Evolutionary conservation across 2,797 vertebrate genomes (phyloP).

Genomic region (Diceros bicornis): DNA sequence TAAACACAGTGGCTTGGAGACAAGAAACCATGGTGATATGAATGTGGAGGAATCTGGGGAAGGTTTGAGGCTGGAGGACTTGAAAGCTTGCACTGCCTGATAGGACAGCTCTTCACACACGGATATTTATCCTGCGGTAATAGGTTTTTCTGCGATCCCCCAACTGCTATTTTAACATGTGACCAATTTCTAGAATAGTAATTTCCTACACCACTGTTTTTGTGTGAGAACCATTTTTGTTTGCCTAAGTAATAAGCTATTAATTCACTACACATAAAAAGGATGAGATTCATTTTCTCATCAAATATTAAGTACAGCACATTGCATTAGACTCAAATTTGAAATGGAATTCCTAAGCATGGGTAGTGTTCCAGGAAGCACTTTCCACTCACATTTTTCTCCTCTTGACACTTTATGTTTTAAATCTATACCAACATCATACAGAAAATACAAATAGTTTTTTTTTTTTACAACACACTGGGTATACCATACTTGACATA

Average conservation of each 20-base stretch:
- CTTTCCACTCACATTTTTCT: conserved; percentile 3
- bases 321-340: conserved; percentile 31
- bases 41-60: rapidly evolving
- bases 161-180: not conserved
- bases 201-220: conserved; percentile 30
- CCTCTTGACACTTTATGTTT: not conserved
- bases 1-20: not conserved
- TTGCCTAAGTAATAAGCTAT: conserved; percentile 72
- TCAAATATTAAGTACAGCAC: conserved; percentile 65
- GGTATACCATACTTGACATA: not conserved
- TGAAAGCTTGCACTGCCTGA: not conserved
- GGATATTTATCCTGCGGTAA: not conserved
- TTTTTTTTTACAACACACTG: not conserved
- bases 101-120: not conserved
- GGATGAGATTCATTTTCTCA: conserved; percentile 52
- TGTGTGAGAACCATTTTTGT: conserved; percentile 36
- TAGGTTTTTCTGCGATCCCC: not conserved
- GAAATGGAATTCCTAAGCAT: conserved; percentile 47
- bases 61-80: not conserved
- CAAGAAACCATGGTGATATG: not conserved
- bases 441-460: not conserved
- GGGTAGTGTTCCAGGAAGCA: conserved; percentile 42
- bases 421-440: not conserved
- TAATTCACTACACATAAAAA: conserved; percentile 61
- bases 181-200: conserved; percentile 36